Percentiles rank a stretch among this genome's conserved stretches.
phyloP scores from a whole-genome alignment of 2,797 vertebrate species.

The Chloroceryle inda region DNA sequence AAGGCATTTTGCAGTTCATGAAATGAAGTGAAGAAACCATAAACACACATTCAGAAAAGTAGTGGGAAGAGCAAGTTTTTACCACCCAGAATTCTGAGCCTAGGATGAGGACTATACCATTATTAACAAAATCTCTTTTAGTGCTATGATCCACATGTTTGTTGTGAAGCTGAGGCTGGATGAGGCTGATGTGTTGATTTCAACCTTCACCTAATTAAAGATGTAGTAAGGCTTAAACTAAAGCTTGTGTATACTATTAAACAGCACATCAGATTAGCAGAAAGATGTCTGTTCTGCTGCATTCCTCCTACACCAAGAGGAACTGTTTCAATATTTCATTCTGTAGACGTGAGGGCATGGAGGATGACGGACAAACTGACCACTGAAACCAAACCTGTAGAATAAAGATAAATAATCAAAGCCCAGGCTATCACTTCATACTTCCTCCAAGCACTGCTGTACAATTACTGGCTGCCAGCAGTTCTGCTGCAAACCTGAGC shows the following conservation, averaged over 20 bases:
- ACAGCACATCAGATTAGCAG: neutral
- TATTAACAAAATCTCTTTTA: neutral
- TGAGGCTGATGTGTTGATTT: neutral
- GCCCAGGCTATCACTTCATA: neutral
- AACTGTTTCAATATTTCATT: slow-evolving; percentile 18
- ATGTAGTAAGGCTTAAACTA: slow-evolving; percentile 9
- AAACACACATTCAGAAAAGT: neutral
- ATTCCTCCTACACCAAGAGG: neutral
- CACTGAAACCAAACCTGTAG: slow-evolving; percentile 29
- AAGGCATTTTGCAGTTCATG: neutral
- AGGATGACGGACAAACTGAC: slow-evolving; percentile 8
- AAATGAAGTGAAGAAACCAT: neutral
- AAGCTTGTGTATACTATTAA: neutral
- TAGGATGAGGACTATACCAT: neutral
- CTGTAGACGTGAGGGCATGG: neutral
- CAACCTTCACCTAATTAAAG: slow-evolving; percentile 23
- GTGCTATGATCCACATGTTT: neutral
- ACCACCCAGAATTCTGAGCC: neutral
- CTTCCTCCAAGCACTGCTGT: slow-evolving; percentile 21
- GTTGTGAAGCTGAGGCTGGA: neutral
- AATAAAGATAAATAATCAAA: slow-evolving; percentile 15
- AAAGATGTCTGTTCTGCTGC: neutral
- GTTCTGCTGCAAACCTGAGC: slow-evolving; percentile 55
- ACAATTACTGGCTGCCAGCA: neutral
- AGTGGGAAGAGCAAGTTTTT: neutral